These are phyloP conservation scores for Sabatieria punctata DNA, from an alignment of 2,888 invertebrate species.

Conservation along the genomic window DNA sequence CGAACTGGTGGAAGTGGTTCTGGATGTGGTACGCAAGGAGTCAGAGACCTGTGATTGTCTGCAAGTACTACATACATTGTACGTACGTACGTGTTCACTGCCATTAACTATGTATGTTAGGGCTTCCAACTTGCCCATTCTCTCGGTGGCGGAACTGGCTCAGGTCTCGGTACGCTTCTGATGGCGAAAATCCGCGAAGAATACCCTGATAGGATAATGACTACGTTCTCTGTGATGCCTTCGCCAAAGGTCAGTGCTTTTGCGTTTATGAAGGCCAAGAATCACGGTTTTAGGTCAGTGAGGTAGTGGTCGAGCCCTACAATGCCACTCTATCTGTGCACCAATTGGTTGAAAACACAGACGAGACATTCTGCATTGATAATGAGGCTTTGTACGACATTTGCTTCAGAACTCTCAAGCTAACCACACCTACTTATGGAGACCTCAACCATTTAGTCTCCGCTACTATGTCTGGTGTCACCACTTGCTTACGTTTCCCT, in stretches of 20 bases:
- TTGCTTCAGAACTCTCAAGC: slow-evolving; percentile 37
- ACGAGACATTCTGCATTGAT: slow-evolving; percentile 39
- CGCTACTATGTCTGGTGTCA: slow-evolving; percentile 36
- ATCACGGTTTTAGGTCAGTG: slow-evolving; percentile 27
- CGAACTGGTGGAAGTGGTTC: slow-evolving; percentile 42
- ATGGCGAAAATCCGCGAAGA: slow-evolving; percentile 93
- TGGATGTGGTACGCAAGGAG: slow-evolving; percentile 51
- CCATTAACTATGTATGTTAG: too few relatives aligned
- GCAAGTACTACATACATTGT: slow-evolving; percentile 23
- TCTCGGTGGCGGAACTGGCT: slow-evolving; percentile 69
- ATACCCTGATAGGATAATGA: slow-evolving; percentile 95
- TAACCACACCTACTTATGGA: slow-evolving; percentile 55
- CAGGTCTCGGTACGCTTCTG: slow-evolving; percentile 69
- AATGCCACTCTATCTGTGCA: slow-evolving; percentile 38
- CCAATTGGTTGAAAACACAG: slow-evolving; percentile 38
- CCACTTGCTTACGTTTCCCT: slow-evolving; percentile 53
- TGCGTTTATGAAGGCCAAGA: too few relatives aligned
- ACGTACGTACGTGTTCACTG: too few relatives aligned
- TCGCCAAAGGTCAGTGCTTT: slow-evolving; percentile 60
- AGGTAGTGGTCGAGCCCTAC: slow-evolving; percentile 53
- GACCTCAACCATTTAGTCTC: slow-evolving; percentile 55
- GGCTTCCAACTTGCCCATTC: slow-evolving; percentile 75
- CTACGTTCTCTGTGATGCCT: slow-evolving; percentile 80
- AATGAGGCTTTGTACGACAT: slow-evolving; percentile 36
- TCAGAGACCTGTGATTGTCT: slow-evolving; percentile 70